These are phyloP conservation scores for Hydrocynus forskahlii DNA, from an alignment of 2,797 vertebrate species.

Conservation along the genomic window DNA sequence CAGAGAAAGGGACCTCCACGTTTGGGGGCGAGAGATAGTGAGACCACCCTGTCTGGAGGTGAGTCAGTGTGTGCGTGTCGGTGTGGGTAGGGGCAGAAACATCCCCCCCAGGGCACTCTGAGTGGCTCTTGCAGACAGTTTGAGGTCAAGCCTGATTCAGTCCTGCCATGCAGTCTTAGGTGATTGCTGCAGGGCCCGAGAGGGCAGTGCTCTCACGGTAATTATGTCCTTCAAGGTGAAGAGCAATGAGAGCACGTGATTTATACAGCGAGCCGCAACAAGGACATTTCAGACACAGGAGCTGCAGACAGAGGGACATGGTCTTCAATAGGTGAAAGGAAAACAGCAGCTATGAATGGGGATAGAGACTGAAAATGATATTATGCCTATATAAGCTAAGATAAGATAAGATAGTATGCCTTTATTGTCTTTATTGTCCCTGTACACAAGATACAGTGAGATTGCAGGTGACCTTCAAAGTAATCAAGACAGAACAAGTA, in stretches of 20 bases:
- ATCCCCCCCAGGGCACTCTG: constrained; percentile 27
- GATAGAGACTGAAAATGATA: too few relatives aligned
- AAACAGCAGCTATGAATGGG: not conserved
- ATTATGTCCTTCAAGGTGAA: constrained; percentile 48
- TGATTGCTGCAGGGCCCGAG: constrained; percentile 49
- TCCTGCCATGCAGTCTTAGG: constrained; percentile 43
- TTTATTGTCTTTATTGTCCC: too few relatives aligned
- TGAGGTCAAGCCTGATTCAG: constrained; percentile 53
- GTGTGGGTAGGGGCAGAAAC: constrained; percentile 25
- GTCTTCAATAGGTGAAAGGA: constrained; percentile 7
- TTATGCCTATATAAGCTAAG: too few relatives aligned
- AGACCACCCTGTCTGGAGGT: constrained; percentile 46
- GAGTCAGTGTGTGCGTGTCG: constrained; percentile 18
- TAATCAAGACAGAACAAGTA: too few relatives aligned
- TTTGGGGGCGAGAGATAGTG: constrained; percentile 20
- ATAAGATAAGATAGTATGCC: too few relatives aligned
- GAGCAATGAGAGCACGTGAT: constrained; percentile 23
- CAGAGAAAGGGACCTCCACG: constrained; percentile 9
- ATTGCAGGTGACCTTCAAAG: too few relatives aligned
- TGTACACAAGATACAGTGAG: too few relatives aligned
- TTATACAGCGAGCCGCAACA: not conserved
- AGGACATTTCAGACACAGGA: constrained; percentile 35
- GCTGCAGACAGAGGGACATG: not conserved
- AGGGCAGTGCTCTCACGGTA: constrained; percentile 41
- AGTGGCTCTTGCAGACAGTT: constrained; percentile 55